Base-by-base conservation (phyloP, 1,140 invertebrate species). In the Drosophila auraria region DNA sequence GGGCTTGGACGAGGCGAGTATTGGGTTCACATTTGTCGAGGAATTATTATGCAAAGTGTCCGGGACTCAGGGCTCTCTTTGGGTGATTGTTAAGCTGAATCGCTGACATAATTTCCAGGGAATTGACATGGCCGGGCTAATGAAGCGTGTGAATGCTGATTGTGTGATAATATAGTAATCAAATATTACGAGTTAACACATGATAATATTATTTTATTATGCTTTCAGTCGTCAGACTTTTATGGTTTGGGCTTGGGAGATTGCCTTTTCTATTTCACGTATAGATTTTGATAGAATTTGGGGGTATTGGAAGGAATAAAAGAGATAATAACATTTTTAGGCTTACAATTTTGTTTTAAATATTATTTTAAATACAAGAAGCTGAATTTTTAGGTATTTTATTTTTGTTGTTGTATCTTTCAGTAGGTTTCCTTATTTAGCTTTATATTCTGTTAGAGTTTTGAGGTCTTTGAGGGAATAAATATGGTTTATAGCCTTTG, bases 1-100 rank as follows among this genome's bases (percentile, higher is more conserved):
- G 23, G 33, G 9, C 33, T 20, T 5, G 50, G 40, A 56, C 62
- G 30, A 33, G 30, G 1, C 38, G 62, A 14, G 63, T 51, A 73
- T 73, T 44, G 68, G 61, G 36, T 73, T 51, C 54, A 53, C 70
- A 73, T 73, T 73, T 44, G 38, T 30, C 12, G 2, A 9, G 47
- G 40, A 51, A 73, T 73, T 73, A 73, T 72, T 73, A 73, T 73
- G 70, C 70, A 73, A 51, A 73, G 47, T 61, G 70, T 45, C 30
- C 69, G 44, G 36, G 17, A 3, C 33, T 33, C 30, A 9, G 30
- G 30, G 30, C 30, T 0, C 30, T 66, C 59, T 66, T 27, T 61
- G 56, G 45, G 36, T 51, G 51, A 40, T 27, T 50, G 53, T 63
- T 57, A 20, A 30, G 9, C 30, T 27, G 40, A 58, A 58, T 58